Evolutionary conservation across 1,140 invertebrate species (phyloP).

Genomic region (Vollenhovia emeryi): DNA sequence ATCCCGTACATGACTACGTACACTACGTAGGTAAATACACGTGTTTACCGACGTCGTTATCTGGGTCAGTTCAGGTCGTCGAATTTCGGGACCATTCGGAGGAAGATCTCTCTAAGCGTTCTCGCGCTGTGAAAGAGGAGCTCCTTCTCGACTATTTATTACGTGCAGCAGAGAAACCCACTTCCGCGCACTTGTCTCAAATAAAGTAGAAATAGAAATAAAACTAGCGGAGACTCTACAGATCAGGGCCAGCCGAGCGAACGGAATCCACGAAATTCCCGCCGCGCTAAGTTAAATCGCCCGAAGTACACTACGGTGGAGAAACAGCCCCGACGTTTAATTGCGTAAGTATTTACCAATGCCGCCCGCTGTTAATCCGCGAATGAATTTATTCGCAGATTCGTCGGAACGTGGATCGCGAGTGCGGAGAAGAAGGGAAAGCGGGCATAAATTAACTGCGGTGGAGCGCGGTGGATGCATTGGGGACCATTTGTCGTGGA

Average conservation of each 20-base stretch:
- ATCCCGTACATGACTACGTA: background rate
- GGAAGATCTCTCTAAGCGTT: slow-evolving; percentile 31
- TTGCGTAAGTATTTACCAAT: slow-evolving; percentile 24
- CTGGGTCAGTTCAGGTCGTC: slow-evolving; percentile 57
- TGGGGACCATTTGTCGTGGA: slow-evolving; percentile 9
- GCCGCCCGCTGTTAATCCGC: background rate
- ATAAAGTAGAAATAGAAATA: slow-evolving; percentile 19
- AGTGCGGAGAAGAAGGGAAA: background rate
- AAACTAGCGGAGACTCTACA: background rate
- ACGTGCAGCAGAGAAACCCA: background rate
- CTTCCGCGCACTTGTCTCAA: background rate
- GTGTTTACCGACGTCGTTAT: slow-evolving; percentile 43
- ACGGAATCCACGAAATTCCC: slow-evolving; percentile 1
- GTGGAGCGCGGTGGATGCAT: background rate
- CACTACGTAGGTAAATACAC: slow-evolving; percentile 14
- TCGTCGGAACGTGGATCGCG: background rate
- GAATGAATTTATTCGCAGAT: slow-evolving; percentile 10
- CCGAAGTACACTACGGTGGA: background rate
- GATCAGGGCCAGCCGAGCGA: background rate
- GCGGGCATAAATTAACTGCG: background rate
- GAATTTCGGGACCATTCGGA: slow-evolving; percentile 43
- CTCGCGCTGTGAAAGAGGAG: background rate
- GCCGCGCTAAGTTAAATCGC: slow-evolving; percentile 18
- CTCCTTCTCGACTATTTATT: slow-evolving; percentile 11
- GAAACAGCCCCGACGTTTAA: slow-evolving; percentile 5